Conservation (phyloP, 2,113 vertebrate genomes). For the Elachura formosa region DNA sequence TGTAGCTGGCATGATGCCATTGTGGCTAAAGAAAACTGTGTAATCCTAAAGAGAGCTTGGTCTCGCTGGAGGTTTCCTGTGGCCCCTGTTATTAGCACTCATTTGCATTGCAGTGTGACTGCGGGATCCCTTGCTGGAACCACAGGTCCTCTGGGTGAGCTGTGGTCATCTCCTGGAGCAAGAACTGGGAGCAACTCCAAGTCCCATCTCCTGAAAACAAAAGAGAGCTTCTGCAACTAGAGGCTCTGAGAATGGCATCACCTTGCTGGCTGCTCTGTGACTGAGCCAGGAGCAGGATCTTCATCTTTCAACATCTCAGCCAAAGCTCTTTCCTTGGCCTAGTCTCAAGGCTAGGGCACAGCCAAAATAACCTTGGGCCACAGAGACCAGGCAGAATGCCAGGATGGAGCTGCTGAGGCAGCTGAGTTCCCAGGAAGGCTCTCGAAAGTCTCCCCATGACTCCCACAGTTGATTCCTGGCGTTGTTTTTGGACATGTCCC, state of each 20-base stretch:
- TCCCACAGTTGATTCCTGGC: not conserved
- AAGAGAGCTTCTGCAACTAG: too few species aligned
- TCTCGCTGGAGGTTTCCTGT: not conserved
- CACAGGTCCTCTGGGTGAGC: not conserved
- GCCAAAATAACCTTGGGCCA: not conserved
- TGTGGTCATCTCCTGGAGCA: not conserved
- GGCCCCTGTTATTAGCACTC: not conserved
- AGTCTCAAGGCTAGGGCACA: not conserved
- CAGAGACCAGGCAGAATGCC: not conserved
- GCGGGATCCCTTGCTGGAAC: not conserved
- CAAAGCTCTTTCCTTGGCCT: not conserved
- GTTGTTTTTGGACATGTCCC: not conserved
- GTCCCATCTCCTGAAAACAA: not conserved
- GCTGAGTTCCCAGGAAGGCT: not conserved
- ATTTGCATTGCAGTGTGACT: not conserved
- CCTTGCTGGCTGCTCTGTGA: not conserved
- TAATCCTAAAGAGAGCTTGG: not conserved
- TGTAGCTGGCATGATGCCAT: not conserved
- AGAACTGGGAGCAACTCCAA: not conserved
- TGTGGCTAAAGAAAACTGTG: not conserved
- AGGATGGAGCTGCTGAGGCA: constrained; percentile 16
- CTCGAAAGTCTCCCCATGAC: not conserved
- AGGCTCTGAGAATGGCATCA: not conserved
- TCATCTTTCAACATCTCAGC: not conserved
- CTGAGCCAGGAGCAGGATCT: not conserved